Evolutionary conservation across 2,113 vertebrate species (phyloP).

Genomic region (Campylomormyrus numenius): DNA sequence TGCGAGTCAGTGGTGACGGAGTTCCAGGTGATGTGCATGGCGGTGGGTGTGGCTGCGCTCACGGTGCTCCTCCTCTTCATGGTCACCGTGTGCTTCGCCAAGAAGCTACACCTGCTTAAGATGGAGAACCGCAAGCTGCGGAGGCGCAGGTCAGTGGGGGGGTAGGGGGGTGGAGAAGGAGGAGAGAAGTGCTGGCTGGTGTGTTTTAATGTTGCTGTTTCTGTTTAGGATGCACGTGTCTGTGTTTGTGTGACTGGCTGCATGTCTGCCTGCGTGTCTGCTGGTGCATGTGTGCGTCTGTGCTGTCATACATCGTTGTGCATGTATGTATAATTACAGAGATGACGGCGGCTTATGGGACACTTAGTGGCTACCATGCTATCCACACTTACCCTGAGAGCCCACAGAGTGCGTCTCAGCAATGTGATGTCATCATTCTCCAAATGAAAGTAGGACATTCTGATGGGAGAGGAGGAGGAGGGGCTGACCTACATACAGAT

Average conservation of each 20-base stretch:
- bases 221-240: background rate
- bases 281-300: background rate
- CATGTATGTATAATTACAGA: conserved; percentile 26
- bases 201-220: background rate
- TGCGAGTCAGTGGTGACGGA: conserved; percentile 94
- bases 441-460: conserved; percentile 65
- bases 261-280: background rate
- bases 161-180: background rate
- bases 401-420: background rate
- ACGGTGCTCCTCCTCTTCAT: conserved; percentile 94
- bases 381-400: background rate
- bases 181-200: background rate
- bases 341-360: conserved; percentile 14
- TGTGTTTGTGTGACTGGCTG: background rate
- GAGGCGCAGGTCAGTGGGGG: conserved; percentile 79
- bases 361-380: background rate
- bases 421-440: conserved; percentile 58
- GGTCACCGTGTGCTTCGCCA: conserved; percentile 96
- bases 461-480: conserved; percentile 30
- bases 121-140: conserved; percentile 93
- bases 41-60: conserved; percentile 78
- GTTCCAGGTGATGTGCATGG: conserved; percentile 97
- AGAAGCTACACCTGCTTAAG: conserved; percentile 95
- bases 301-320: conserved; percentile 4
- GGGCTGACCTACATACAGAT: conserved; percentile 70